phyloP scores from a whole-genome alignment of 2,888 invertebrate genomes.

The Neria commutata region DNA sequence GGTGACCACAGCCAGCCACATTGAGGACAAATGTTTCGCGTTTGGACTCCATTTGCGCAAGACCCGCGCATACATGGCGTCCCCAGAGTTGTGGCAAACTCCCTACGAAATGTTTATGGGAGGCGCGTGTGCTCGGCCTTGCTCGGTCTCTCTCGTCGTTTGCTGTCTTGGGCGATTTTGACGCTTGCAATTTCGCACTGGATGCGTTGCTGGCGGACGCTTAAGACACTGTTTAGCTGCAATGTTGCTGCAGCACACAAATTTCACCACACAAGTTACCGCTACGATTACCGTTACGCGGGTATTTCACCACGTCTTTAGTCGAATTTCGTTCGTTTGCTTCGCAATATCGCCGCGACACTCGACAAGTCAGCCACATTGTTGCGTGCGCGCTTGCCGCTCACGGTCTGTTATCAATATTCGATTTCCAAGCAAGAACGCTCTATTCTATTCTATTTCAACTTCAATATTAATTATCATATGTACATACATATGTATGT shows the following conservation, averaged over 20 bases:
- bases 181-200: no score
- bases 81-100: constrained; percentile 29
- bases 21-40: constrained; percentile 62
- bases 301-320: not conserved
- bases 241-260: constrained; percentile 13
- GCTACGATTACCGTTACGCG: no score
- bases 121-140: no score
- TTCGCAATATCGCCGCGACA: constrained; percentile 38
- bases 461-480: no score
- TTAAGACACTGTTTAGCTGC: not conserved
- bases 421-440: constrained; percentile 37
- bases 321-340: not conserved
- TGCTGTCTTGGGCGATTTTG: no score
- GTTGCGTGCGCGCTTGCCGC: constrained; percentile 38
- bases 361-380: constrained; percentile 56
- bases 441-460: no score
- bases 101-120: constrained; percentile 44
- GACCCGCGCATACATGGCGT: constrained; percentile 64
- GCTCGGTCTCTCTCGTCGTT: no score
- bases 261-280: no score
- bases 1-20: constrained; percentile 59
- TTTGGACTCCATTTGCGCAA: constrained; percentile 64
- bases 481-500: no score
- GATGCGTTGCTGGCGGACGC: no score
- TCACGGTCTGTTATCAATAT: not conserved